phyloP scores from a whole-genome alignment of 1,140 invertebrate genomes.

The Eulimnadia texana region DNA sequence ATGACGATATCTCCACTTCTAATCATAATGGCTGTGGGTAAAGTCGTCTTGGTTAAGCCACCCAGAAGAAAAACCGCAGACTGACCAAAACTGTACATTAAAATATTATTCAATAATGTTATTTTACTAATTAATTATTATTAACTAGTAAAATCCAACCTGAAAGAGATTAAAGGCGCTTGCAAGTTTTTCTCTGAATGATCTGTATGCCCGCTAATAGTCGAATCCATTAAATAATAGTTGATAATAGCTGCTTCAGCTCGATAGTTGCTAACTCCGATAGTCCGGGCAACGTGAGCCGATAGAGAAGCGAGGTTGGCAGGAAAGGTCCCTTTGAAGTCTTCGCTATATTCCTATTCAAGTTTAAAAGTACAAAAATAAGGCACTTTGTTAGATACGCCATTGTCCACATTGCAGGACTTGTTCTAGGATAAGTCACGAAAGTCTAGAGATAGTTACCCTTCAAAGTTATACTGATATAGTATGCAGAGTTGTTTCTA shows the following conservation, averaged over 20 bases:
- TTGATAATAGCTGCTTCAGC: conserved; percentile 88
- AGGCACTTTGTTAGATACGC: background rate
- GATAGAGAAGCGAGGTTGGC: conserved; percentile 48
- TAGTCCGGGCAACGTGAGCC: conserved; percentile 39
- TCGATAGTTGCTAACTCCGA: conserved; percentile 48
- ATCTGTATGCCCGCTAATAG: conserved; percentile 77
- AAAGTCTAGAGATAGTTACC: too few relatives aligned
- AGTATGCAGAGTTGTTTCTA: too few relatives aligned
- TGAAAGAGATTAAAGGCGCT: conserved; percentile 77
- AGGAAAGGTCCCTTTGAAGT: conserved; percentile 41
- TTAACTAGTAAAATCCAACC: conserved; percentile 32
- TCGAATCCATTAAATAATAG: conserved; percentile 83
- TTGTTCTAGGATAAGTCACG: too few relatives aligned
- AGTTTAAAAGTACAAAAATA: conserved; percentile 11
- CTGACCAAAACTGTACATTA: conserved; percentile 59
- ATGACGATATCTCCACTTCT: conserved; percentile 65
- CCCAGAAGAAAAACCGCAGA: conserved; percentile 73
- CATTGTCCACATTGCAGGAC: background rate
- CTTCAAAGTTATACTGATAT: too few relatives aligned
- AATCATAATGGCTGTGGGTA: conserved; percentile 50
- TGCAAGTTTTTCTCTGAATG: conserved; percentile 69
- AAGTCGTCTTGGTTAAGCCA: conserved; percentile 43
- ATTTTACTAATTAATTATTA: background rate
- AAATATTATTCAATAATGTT: background rate
- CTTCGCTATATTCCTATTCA: conserved; percentile 29